Percentiles rank a stretch among this genome's conserved stretches.
Conservation (phyloP, 2,888 invertebrate genomes). For the Macrosoma leucophasiata region DNA sequence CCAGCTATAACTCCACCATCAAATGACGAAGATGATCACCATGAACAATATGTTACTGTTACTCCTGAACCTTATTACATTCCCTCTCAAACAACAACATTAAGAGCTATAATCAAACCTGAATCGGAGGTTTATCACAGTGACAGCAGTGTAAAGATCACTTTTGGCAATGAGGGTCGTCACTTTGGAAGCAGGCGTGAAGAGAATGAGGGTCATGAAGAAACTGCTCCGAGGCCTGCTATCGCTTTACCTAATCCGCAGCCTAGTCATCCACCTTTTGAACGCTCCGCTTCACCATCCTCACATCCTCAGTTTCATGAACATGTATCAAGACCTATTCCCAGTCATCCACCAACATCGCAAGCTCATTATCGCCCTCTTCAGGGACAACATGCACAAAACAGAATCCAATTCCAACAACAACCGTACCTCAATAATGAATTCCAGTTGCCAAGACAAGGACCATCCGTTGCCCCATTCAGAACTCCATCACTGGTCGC, state of each 20-base stretch:
- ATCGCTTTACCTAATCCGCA: conserved; percentile 69
- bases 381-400: conserved; percentile 58
- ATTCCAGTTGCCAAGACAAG: conserved; percentile 63
- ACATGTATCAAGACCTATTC: conserved; percentile 34
- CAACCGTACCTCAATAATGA: conserved; percentile 56
- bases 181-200: conserved; percentile 58
- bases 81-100: conserved; percentile 83
- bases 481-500: conserved; percentile 45
- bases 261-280: conserved; percentile 41
- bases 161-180: conserved; percentile 82
- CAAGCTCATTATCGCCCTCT: conserved; percentile 45
- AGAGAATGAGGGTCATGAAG: conserved; percentile 68
- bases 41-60: conserved; percentile 73
- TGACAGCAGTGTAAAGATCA: conserved; percentile 86
- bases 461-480: conserved; percentile 55
- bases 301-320: conserved; percentile 38
- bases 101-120: conserved; percentile 89
- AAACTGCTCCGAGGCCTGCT: conserved; percentile 79
- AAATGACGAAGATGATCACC: conserved; percentile 78
- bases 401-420: conserved; percentile 66
- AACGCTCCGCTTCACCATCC: conserved; percentile 46
- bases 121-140: conserved; percentile 90
- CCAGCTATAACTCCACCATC: conserved; percentile 85
- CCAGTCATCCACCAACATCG: conserved; percentile 28
- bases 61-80: conserved; percentile 69